Conservation (phyloP, 2,888 invertebrate species). For the Platycheirus rosarum region DNA sequence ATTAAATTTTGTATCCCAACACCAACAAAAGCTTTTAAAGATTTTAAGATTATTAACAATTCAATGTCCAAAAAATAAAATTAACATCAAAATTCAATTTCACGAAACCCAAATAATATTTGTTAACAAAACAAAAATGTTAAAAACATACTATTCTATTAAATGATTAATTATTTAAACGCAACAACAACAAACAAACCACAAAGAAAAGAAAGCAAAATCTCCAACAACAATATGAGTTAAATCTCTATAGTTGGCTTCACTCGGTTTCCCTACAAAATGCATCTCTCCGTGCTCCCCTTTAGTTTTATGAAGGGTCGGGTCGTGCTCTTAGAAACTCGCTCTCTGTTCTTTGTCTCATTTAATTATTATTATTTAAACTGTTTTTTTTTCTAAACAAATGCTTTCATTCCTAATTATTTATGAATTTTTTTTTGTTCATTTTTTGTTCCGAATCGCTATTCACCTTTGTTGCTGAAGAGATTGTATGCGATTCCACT, state of each 20-base stretch:
- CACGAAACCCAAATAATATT: slow-evolving; percentile 6
- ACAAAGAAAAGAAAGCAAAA: slow-evolving; percentile 73
- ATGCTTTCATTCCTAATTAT: slow-evolving; percentile 70
- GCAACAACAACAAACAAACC: slow-evolving; percentile 68
- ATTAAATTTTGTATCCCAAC: no score
- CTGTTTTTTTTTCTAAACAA: slow-evolving; percentile 57
- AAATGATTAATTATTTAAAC: slow-evolving; percentile 53
- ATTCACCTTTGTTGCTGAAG: slow-evolving; percentile 74
- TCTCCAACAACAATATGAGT: slow-evolving; percentile 60
- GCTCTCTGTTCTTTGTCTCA: slow-evolving; percentile 72
- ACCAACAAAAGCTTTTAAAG: no score
- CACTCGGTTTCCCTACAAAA: slow-evolving; percentile 18
- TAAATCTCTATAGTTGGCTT: slow-evolving; percentile 37
- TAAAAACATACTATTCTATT: slow-evolving; percentile 51
- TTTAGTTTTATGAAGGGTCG: slow-evolving; percentile 46
- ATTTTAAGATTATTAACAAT: no score
- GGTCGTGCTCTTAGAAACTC: slow-evolving; percentile 53
- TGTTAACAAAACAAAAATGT: slow-evolving; percentile 7
- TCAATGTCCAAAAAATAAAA: neutral
- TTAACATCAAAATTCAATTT: no score
- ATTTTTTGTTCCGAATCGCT: slow-evolving; percentile 64
- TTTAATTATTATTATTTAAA: slow-evolving; percentile 29
- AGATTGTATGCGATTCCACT: slow-evolving; percentile 66
- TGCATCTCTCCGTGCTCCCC: slow-evolving; percentile 33
- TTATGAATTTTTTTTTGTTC: slow-evolving; percentile 26